A percentile compares a stretch with the other conserved stretches of the same genome.
phyloP scores from a whole-genome alignment of 2,113 vertebrate genomes.

The Menura novaehollandiae region DNA sequence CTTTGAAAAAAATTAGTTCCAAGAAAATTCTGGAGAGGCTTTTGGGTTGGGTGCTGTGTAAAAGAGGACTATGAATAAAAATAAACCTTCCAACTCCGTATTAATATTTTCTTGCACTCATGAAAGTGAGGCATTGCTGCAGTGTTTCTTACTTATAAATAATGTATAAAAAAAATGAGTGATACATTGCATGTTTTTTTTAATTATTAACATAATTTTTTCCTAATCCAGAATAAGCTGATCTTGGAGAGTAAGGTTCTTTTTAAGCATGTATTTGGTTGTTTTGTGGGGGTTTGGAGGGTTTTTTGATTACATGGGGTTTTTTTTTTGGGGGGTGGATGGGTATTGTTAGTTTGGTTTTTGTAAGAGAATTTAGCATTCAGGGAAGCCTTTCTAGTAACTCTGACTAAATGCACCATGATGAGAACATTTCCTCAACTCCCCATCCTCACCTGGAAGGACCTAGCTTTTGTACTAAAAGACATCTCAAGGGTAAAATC shows the following conservation, averaged over 20 bases:
- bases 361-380: neutral
- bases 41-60: neutral
- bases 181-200: neutral
- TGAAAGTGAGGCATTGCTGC: neutral
- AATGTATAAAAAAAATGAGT: neutral
- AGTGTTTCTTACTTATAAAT: neutral
- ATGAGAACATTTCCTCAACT: neutral
- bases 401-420: neutral
- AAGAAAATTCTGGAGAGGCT: neutral
- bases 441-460: neutral
- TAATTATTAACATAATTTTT: neutral
- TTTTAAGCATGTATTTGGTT: neutral
- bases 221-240: neutral
- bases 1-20: neutral
- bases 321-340: rapidly evolving
- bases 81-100: neutral
- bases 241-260: neutral
- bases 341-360: neutral
- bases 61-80: neutral
- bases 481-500: neutral
- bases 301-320: too few species aligned
- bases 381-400: neutral
- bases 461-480: neutral
- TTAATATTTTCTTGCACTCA: neutral
- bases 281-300: neutral